These are phyloP conservation scores for Spodoptera picta DNA, from an alignment of 2,888 invertebrate species.

Conservation along the genomic window DNA sequence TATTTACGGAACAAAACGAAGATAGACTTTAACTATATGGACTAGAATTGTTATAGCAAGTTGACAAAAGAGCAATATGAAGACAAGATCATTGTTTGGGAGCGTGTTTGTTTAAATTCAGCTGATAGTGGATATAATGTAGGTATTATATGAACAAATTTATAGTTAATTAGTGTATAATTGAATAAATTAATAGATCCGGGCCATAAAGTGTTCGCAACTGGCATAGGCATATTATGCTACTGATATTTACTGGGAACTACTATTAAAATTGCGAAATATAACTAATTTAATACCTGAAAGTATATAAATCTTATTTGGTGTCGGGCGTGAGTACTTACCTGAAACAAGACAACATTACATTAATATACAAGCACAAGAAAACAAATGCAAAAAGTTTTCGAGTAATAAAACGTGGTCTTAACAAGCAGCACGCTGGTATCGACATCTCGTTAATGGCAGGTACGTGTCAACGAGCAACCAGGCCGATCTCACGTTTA, in stretches of 20 bases:
- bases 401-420: constrained; percentile 35
- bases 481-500: constrained; percentile 61
- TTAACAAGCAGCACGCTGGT: constrained; percentile 37
- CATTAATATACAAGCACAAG: background rate
- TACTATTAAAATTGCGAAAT: constrained; percentile 26
- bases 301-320: constrained; percentile 9
- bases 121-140: constrained; percentile 34
- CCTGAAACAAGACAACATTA: constrained; percentile 64
- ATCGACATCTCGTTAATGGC: constrained; percentile 59
- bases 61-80: constrained; percentile 10
- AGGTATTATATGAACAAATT: constrained; percentile 36
- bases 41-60: constrained; percentile 33
- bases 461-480: constrained; percentile 67
- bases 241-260: constrained; percentile 34
- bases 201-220: constrained; percentile 46
- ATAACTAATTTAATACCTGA: constrained; percentile 24
- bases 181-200: constrained; percentile 62
- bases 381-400: constrained; percentile 15
- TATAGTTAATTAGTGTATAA: constrained; percentile 48
- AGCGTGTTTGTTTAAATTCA: constrained; percentile 38
- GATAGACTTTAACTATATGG: background rate
- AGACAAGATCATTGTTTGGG: constrained; percentile 10
- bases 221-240: constrained; percentile 25
- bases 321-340: constrained; percentile 55
- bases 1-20: constrained; percentile 30